Evolutionary conservation across 2,113 vertebrate species (phyloP).

Genomic region (Tachycineta bicolor): DNA sequence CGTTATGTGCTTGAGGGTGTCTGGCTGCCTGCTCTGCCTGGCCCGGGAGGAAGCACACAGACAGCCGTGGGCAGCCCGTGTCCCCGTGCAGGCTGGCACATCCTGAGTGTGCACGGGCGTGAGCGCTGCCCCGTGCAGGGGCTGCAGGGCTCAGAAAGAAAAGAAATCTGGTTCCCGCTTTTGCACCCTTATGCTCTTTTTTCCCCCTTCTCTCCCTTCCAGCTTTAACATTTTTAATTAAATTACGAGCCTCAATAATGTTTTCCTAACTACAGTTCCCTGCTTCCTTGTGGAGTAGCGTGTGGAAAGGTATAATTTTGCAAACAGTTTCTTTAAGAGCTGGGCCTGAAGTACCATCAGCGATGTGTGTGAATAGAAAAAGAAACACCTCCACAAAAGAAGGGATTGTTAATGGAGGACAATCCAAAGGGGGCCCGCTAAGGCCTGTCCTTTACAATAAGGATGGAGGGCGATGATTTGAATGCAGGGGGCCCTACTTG

Average conservation of each 20-base stretch:
- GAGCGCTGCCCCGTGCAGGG: background rate
- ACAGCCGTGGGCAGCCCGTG: background rate
- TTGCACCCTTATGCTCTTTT: background rate
- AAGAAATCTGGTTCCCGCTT: background rate
- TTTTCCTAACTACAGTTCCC: slow-evolving; percentile 65
- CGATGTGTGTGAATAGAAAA: slow-evolving; percentile 82
- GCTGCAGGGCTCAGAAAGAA: background rate
- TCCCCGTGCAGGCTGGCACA: background rate
- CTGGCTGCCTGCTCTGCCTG: background rate
- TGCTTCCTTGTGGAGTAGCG: slow-evolving; percentile 77
- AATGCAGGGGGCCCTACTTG: slow-evolving; percentile 84
- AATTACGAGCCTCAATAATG: slow-evolving; percentile 68
- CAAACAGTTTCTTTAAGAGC: slow-evolving; percentile 89
- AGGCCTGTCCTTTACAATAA: slow-evolving; percentile 89
- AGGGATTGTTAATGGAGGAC: slow-evolving; percentile 85
- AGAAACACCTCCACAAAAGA: slow-evolving; percentile 91
- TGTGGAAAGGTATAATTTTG: slow-evolving; percentile 88
- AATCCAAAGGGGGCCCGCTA: slow-evolving; percentile 87
- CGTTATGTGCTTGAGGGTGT: background rate
- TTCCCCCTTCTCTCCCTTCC: background rate
- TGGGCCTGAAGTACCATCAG: slow-evolving; percentile 86
- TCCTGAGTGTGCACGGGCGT: background rate
- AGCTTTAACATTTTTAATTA: slow-evolving; percentile 60
- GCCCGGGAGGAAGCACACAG: accelerated
- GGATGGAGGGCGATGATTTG: slow-evolving; percentile 87